Conservation (phyloP, 2,113 vertebrate species). For the Catharus bicknelli region DNA sequence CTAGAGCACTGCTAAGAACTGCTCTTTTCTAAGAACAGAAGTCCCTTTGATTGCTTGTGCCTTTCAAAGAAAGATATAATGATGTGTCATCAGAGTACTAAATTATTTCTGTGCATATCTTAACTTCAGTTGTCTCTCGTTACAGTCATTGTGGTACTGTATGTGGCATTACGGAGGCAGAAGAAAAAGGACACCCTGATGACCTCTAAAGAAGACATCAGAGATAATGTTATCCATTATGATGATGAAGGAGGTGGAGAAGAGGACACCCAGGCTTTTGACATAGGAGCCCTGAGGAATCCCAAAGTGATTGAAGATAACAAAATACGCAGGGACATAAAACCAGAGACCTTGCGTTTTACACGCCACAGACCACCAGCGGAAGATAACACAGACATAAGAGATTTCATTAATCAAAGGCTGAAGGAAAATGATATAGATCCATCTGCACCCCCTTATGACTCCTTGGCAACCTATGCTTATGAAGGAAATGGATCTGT, state of each 20-base stretch:
- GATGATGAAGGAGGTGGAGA: constrained; percentile 97
- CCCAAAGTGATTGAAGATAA: constrained; percentile 94
- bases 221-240: constrained; percentile 98
- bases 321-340: constrained; percentile 90
- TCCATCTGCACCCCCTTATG: constrained; percentile 89
- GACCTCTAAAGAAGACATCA: constrained; percentile 97
- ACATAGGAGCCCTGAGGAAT: constrained; percentile 95
- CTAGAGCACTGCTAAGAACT: background rate
- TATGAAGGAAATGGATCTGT: constrained; percentile 93
- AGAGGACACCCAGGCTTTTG: constrained; percentile 97
- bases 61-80: background rate
- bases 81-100: background rate
- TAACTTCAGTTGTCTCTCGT: background rate
- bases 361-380: constrained; percentile 67
- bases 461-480: constrained; percentile 94
- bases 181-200: constrained; percentile 96
- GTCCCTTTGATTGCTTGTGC: background rate
- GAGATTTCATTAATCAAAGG: constrained; percentile 90
- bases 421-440: constrained; percentile 90
- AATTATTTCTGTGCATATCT: background rate
- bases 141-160: constrained; percentile 94
- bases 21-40: background rate
- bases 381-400: constrained; percentile 90
- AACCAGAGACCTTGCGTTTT: constrained; percentile 82
- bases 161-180: constrained; percentile 89